Conservation (phyloP, 2,888 invertebrate genomes). For the Microplitis manilae region DNA sequence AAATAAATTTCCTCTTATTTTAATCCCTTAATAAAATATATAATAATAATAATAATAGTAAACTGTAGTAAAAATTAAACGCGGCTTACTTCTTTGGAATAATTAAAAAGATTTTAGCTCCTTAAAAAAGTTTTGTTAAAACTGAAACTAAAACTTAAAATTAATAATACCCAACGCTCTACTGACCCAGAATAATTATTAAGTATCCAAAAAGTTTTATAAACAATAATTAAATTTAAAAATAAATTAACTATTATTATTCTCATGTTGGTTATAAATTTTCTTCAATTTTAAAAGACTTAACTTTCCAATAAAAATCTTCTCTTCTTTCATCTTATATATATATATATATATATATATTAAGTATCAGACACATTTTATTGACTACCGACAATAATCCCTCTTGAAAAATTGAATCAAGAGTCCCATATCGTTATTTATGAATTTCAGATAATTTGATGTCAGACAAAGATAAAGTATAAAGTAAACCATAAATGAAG, state of each 20-base stretch:
- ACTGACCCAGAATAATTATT: conserved; percentile 1
- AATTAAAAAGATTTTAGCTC: not conserved
- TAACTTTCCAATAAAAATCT: no score
- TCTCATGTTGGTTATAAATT: no score
- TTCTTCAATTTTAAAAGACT: no score
- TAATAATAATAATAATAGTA: not conserved
- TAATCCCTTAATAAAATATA: not conserved
- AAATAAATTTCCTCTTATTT: not conserved
- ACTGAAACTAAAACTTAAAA: not conserved
- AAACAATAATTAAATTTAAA: not conserved
- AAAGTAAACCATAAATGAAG: not conserved
- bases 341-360: not conserved
- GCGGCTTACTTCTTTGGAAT: not conserved
- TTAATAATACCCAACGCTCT: not conserved
- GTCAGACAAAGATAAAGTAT: not conserved
- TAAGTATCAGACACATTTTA: not conserved
- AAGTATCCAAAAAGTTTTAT: not conserved
- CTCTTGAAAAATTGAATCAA: not conserved
- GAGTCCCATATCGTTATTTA: not conserved
- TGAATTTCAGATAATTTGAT: not conserved
- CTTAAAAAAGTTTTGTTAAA: not conserved
- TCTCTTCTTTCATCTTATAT: no score
- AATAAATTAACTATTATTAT: no score
- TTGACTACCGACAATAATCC: not conserved
- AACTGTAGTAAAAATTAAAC: not conserved